Evolutionary conservation across 2,888 invertebrate species (phyloP).

Genomic region (Amphipoea oculea): DNA sequence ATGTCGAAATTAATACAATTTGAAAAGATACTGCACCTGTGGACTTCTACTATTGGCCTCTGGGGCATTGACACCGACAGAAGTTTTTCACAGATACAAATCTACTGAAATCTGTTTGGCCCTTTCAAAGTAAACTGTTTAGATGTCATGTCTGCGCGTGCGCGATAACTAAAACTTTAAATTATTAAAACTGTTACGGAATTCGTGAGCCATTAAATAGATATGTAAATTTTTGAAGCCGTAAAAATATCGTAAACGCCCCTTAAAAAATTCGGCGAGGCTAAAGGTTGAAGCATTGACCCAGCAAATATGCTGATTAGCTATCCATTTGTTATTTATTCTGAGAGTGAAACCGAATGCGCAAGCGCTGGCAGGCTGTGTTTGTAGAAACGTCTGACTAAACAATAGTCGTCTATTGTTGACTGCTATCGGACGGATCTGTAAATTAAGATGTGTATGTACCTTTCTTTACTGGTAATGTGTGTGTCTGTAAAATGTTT

Average conservation of each 20-base stretch:
- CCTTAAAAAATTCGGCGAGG: neutral
- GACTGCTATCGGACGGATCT: constrained; percentile 43
- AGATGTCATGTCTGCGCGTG: no score
- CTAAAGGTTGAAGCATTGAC: constrained; percentile 14
- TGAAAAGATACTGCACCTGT: neutral
- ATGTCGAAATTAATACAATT: neutral
- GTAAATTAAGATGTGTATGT: constrained; percentile 44
- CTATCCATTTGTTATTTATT: constrained; percentile 31
- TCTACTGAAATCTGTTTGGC: neutral
- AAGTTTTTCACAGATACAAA: neutral
- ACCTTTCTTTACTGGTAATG: neutral
- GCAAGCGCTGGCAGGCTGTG: constrained; percentile 27
- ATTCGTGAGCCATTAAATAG: neutral
- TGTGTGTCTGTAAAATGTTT: constrained; percentile 13
- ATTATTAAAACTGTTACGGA: neutral
- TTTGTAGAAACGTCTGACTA: constrained; percentile 44
- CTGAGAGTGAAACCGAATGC: constrained; percentile 42
- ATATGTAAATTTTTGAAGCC: constrained; percentile 3
- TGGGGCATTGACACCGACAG: neutral
- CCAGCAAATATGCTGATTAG: constrained; percentile 25
- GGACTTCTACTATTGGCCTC: neutral
- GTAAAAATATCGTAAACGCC: constrained; percentile 24
- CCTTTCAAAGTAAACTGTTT: neutral
- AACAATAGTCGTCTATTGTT: constrained; percentile 53
- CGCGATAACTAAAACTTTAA: neutral